Conservation (phyloP, 2,797 vertebrate genomes). For the Nothura maculosa region DNA sequence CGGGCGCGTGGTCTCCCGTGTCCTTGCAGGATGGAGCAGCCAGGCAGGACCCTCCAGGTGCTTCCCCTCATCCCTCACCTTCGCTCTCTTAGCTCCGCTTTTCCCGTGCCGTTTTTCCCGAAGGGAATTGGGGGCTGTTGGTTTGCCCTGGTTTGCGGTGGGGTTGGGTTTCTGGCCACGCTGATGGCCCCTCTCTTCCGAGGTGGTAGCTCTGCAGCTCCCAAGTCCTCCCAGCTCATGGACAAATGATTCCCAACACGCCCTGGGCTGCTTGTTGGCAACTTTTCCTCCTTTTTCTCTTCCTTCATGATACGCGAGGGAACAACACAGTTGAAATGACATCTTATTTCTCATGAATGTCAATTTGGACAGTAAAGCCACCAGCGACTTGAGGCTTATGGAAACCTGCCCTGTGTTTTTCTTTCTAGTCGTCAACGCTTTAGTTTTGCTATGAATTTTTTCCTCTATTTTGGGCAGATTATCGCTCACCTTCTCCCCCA, state of each 20-base stretch:
- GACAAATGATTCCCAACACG: accelerated
- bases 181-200: neutral
- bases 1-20: neutral
- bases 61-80: neutral
- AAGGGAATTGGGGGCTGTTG: neutral
- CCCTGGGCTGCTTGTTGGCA: neutral
- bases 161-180: neutral
- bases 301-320: neutral
- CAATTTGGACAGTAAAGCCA: neutral
- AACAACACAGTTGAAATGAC: neutral
- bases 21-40: neutral
- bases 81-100: neutral
- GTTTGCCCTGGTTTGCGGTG: neutral
- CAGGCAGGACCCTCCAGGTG: neutral
- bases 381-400: neutral
- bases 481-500: neutral
- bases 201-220: neutral
- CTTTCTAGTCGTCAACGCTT: neutral
- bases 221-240: neutral
- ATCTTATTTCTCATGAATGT: neutral
- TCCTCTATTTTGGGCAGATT: accelerated
- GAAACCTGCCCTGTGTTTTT: neutral
- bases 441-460: neutral
- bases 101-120: neutral
- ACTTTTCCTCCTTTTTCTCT: neutral